Conservation (phyloP, 2,888 invertebrate species). For the Pammene fasciana region DNA sequence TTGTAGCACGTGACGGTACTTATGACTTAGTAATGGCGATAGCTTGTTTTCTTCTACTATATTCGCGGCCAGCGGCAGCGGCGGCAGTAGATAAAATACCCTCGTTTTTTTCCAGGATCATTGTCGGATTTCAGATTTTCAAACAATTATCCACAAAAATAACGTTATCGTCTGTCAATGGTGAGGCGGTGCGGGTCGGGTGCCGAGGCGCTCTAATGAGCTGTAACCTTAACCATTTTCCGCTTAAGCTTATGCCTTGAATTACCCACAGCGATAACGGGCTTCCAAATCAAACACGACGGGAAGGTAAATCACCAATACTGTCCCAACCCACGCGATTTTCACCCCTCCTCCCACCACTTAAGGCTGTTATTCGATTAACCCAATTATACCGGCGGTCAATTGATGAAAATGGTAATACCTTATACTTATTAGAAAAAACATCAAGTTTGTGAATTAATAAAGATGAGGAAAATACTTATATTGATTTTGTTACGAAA, state of each 20-base stretch:
- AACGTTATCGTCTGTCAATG: too few relatives aligned
- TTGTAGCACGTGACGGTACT: too few relatives aligned
- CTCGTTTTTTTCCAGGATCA: too few relatives aligned
- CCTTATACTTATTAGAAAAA: conserved; percentile 12
- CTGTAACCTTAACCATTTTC: too few relatives aligned
- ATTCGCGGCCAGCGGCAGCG: too few relatives aligned
- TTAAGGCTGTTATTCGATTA: conserved; percentile 23
- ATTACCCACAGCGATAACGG: conserved; percentile 18
- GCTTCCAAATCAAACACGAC: conserved; percentile 41
- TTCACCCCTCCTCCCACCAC: conserved; percentile 16
- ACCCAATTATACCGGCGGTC: background rate
- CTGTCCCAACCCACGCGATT: conserved; percentile 10
- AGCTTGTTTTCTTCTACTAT: too few relatives aligned
- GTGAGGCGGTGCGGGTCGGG: too few relatives aligned
- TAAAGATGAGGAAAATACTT: background rate
- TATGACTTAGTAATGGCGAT: too few relatives aligned
- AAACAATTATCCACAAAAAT: too few relatives aligned
- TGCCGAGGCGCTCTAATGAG: too few relatives aligned
- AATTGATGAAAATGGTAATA: conserved; percentile 14
- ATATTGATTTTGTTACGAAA: background rate
- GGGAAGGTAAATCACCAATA: conserved; percentile 36
- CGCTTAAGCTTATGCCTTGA: conserved; percentile 14
- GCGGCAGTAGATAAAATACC: too few relatives aligned
- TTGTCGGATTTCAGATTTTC: too few relatives aligned
- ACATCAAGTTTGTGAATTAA: conserved; percentile 5